These are phyloP conservation scores for Lepidurus arcticus DNA, from an alignment of 1,140 invertebrate species.

Conservation along the genomic window DNA sequence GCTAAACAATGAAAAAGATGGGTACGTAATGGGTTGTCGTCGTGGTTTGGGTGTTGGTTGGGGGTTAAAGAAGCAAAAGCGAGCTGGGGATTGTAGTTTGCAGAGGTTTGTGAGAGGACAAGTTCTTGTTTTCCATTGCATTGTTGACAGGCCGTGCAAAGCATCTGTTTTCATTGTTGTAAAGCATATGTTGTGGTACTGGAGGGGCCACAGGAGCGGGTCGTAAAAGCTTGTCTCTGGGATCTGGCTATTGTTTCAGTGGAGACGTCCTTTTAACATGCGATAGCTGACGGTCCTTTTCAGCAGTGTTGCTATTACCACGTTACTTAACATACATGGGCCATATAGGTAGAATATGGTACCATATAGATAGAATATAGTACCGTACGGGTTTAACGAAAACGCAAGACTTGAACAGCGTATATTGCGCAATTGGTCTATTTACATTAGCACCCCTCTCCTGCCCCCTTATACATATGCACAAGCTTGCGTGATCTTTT, in stretches of 20 bases:
- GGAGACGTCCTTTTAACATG: conserved; percentile 18
- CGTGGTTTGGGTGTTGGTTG: neutral
- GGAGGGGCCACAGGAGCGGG: neutral
- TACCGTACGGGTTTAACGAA: neutral
- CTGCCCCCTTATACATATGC: neutral
- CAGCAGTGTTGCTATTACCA: neutral
- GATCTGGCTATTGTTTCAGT: neutral
- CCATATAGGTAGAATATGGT: neutral
- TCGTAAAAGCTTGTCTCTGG: neutral
- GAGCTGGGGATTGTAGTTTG: neutral
- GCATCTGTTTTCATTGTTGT: conserved; percentile 11
- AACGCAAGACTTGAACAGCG: neutral
- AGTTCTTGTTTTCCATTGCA: neutral
- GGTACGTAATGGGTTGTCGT: neutral
- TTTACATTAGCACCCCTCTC: neutral
- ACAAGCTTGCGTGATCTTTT: neutral
- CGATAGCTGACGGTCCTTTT: neutral
- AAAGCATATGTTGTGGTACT: neutral
- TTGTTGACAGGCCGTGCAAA: conserved; percentile 14
- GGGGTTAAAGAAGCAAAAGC: neutral
- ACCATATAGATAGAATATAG: no score
- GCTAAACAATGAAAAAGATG: neutral
- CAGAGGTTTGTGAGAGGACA: neutral
- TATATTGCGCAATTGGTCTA: neutral
- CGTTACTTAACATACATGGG: neutral